Evolutionary conservation across 2,113 vertebrate genomes (phyloP).

Genomic region (Salvelinus sp.): DNA sequence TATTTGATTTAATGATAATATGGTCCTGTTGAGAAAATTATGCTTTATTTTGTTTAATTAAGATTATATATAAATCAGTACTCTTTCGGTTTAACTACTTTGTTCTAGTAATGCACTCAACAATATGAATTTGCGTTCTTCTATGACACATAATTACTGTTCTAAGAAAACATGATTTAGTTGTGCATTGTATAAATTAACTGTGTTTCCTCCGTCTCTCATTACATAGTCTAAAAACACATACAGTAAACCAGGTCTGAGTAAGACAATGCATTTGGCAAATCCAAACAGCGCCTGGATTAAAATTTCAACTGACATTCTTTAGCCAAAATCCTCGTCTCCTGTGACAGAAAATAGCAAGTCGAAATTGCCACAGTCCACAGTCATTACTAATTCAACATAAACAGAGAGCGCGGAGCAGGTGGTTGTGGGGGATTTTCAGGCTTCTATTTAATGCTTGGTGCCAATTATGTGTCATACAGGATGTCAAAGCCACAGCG

Average conservation of each 20-base stretch:
- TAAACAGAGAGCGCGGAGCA: constrained; percentile 69
- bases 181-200: constrained; percentile 49
- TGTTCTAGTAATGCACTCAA: constrained; percentile 6
- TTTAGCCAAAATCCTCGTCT: constrained; percentile 59
- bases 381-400: constrained; percentile 64
- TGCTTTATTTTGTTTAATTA: neutral
- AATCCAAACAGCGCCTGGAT: constrained; percentile 60
- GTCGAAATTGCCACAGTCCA: constrained; percentile 29
- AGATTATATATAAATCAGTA: too few relatives aligned
- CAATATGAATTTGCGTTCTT: constrained; percentile 19
- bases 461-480: constrained; percentile 78
- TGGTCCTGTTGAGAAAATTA: neutral
- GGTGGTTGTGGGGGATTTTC: constrained; percentile 67
- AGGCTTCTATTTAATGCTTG: constrained; percentile 68
- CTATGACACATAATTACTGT: constrained; percentile 31
- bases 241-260: constrained; percentile 60
- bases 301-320: constrained; percentile 69
- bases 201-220: constrained; percentile 46
- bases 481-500: constrained; percentile 72
- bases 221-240: constrained; percentile 60
- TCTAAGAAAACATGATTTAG: constrained; percentile 49
- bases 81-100: neutral
- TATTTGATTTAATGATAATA: neutral
- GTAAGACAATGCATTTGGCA: constrained; percentile 58
- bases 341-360: constrained; percentile 67